phyloP scores from a whole-genome alignment of 2,888 invertebrate genomes.

The Leptopilina drosophilae region DNA sequence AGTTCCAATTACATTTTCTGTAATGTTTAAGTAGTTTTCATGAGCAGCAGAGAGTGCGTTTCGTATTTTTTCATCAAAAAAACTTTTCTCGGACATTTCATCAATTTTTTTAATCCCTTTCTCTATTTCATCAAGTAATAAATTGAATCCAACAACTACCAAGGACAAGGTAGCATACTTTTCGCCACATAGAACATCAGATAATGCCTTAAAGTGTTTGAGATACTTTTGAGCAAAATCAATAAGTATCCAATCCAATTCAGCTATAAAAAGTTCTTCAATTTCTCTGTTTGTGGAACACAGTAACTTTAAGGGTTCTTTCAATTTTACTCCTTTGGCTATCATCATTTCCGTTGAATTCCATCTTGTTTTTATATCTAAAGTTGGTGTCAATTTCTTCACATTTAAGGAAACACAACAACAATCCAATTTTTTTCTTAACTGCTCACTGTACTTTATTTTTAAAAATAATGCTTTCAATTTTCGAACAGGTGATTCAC shows the following conservation, averaged over 20 bases:
- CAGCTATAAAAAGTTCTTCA: not conserved
- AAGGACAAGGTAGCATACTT: not conserved
- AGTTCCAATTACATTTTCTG: not conserved
- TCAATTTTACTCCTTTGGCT: not conserved
- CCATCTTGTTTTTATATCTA: conserved; percentile 52
- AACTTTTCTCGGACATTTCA: not conserved
- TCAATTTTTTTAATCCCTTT: not conserved
- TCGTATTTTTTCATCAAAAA: not conserved
- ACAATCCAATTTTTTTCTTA: no score
- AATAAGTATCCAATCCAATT: not conserved
- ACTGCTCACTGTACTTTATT: conserved; percentile 51
- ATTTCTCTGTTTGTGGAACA: conserved; percentile 42
- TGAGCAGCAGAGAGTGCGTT: not conserved
- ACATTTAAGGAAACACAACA: no score
- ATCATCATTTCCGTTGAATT: conserved; percentile 53
- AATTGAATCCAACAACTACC: not conserved
- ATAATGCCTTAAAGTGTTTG: no score
- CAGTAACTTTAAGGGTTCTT: no score
- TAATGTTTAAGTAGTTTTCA: not conserved
- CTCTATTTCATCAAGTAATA: not conserved
- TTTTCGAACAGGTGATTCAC: conserved; percentile 47
- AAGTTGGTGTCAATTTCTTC: no score
- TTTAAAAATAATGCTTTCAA: conserved; percentile 49
- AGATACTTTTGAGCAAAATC: not conserved
- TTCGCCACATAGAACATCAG: not conserved